Base-by-base conservation (phyloP, 2,797 vertebrate species). In the Glyptemys insculpta region DNA sequence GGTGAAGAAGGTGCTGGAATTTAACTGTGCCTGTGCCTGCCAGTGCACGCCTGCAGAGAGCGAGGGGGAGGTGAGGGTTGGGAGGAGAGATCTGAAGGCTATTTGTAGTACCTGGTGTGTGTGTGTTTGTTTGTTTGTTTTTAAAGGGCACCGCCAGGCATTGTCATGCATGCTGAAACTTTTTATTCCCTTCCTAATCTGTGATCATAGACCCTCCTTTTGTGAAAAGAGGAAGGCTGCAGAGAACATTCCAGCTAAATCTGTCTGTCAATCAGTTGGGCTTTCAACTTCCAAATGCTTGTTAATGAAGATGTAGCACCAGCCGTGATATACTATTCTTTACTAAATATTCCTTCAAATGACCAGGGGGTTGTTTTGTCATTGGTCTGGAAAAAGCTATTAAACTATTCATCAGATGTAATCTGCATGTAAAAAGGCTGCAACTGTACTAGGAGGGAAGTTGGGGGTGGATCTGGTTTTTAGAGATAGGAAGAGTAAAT, bases 1-100 rank as follows among this genome's bases (percentile, higher is more conserved):
- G 79, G 94, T 79, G 93, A 72, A 96, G 97, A 98, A 97, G 91
- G 93, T 97, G 96, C 96, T 97, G 97, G 97, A 97, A 95, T 86
- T 87, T 80, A 53, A 68, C 95, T n/a, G 72, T 31, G 91, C 88
- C 87, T 86, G 82, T 79, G 94, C 94, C 93, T 94, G 96, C 89
- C 88, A 23, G 90, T 65, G 86, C 90, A 2, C 94, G 94, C 80
- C 92, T 87, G 92, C 93, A 41, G 90, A 90, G 76, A 54, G 31
- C 10, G n/a, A 3, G 47, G 9, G 53, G 6, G 86, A 54, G 88
- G 88, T 88, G 78, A 87, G 81, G 79, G 54, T 8, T 2, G 81
- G 85, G 65, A 87, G 74, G 87, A 11, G n/a, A 72, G 72, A 81
- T 85, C 54, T 54, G 34, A 44, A 52, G 56, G 93, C 95, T 84